Percentiles rank a stretch among this genome's conserved stretches.
Conservation (phyloP, 1,140 invertebrate species). For the Oncopodura yosiiana region DNA sequence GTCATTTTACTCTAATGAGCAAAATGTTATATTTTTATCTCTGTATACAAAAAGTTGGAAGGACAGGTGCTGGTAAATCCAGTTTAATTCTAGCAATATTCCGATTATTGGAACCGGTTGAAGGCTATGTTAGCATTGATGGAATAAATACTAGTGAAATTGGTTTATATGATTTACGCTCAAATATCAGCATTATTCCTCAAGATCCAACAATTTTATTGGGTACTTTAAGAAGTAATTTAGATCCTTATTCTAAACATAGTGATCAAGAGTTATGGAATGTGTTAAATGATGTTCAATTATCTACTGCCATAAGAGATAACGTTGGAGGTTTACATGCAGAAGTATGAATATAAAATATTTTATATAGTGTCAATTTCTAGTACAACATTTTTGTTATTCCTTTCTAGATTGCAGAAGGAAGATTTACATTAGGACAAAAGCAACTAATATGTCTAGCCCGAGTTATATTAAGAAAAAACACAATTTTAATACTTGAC, state of each 20-base stretch:
- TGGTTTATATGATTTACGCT: constrained; percentile 78
- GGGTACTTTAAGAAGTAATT: constrained; percentile 35
- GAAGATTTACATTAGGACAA: constrained; percentile 56
- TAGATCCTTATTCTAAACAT: constrained; percentile 43
- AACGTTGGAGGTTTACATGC: constrained; percentile 62
- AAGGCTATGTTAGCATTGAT: constrained; percentile 68
- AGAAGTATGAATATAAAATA: constrained; percentile 43
- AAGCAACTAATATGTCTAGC: constrained; percentile 79
- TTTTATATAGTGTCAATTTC: constrained; percentile 35
- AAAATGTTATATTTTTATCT: constrained; percentile 36
- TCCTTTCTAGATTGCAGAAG: constrained; percentile 37
- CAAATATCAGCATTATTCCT: constrained; percentile 80
- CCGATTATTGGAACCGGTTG: constrained; percentile 43
- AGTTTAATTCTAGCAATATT: constrained; percentile 47
- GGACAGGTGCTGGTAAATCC: constrained; percentile 46
- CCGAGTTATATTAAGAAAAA: constrained; percentile 75
- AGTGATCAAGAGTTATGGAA: constrained; percentile 43
- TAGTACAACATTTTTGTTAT: not conserved
- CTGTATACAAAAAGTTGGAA: no score
- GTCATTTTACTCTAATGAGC: not conserved
- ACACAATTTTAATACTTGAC: constrained; percentile 78
- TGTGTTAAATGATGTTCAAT: constrained; percentile 42
- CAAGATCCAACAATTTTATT: constrained; percentile 80
- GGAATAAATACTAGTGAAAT: constrained; percentile 71
- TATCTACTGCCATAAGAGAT: constrained; percentile 52